A percentile compares a stretch with the other conserved stretches of the same genome.
Conservation (phyloP, 2,888 invertebrate genomes). For the Octonoba sinensis region DNA sequence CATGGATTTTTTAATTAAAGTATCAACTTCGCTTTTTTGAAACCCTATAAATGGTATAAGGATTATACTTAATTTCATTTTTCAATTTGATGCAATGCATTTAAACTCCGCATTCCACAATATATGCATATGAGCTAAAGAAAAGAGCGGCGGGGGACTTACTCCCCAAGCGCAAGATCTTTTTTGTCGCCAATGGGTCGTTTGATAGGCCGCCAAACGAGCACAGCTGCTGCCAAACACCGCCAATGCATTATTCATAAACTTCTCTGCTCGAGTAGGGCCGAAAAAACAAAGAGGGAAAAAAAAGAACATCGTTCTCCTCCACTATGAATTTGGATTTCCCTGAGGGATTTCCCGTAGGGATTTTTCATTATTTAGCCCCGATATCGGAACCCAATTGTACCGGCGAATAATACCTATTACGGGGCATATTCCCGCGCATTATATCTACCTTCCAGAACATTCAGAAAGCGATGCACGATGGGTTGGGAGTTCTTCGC, state of each 20-base stretch:
- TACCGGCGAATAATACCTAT: slow-evolving; percentile 32
- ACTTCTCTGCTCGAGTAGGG: not conserved
- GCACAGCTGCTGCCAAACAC: slow-evolving; percentile 49
- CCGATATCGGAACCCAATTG: slow-evolving; percentile 59
- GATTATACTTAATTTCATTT: no score
- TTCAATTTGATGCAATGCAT: no score
- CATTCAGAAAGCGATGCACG: no score
- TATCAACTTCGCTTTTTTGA: no score
- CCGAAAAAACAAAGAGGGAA: slow-evolving; percentile 17
- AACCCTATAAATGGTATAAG: no score
- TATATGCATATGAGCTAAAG: no score
- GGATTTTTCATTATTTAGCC: slow-evolving; percentile 62
- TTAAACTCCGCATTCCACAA: no score
- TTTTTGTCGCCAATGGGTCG: slow-evolving; percentile 55
- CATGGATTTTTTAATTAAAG: no score
- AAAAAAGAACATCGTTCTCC: slow-evolving; percentile 12
- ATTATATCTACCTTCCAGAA: slow-evolving; percentile 13
- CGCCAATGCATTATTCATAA: slow-evolving; percentile 63
- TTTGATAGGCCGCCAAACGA: slow-evolving; percentile 57
- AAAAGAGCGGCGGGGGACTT: no score
- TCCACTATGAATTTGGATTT: slow-evolving; percentile 61
- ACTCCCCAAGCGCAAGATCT: no score
- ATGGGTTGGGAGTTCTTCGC: slow-evolving; percentile 4
- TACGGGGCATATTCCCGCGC: not conserved
- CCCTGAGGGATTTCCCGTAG: slow-evolving; percentile 62